Evolutionary conservation across 2,797 vertebrate species (phyloP), one percentile per base, ranked within the genome.

Genomic region (Scarus forsteni): DNA sequence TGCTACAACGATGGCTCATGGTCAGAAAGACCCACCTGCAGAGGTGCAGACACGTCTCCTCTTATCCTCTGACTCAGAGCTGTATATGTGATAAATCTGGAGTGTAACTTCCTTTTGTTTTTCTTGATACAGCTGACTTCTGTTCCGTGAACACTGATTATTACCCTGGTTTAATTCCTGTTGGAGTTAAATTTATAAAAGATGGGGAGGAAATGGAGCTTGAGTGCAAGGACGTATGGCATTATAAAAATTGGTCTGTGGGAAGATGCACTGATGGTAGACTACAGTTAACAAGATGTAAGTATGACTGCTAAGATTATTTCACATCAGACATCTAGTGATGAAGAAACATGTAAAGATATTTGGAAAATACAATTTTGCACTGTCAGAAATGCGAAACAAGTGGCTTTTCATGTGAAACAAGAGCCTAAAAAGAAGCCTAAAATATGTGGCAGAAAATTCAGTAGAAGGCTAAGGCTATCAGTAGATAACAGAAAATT

Each of bases 1-100:
- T 93, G 92, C 73, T 7, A 52, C 38, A 51, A 3, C 3, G 1
- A 60, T 1, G n/a, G 60, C 15, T 34, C 3, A 1, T 93, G 92
- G 90, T 73, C 86, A 12, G 0, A 15, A 0, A 0, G 14, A 3
- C 90, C 89, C 5, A 8, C 0, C 6, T 92, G 91, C 58, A 45
- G 1, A 83, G 60, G 90, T 88, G 74, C 18, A 8, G 53, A 52
- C 16, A 35, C 16, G 27, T 27, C 27, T 0, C 44, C 13, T 8
- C 0, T 3, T 51, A 0, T 5, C 56, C 19, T 42, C 5, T 11
- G 0, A 35, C 3, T n/a, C 11, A 12, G 1, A 35, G 0, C 0
- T 40, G 8, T 54, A 13, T 34, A 6, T 9, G 49, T 7, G 19
- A 7, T 7, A 13, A 13, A 6, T 13, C 7, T 10, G n/a, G 8